Evolutionary conservation across 2,888 invertebrate species (phyloP), one percentile per base, ranked within the genome.

Genomic region (Coleophora deauratella): DNA sequence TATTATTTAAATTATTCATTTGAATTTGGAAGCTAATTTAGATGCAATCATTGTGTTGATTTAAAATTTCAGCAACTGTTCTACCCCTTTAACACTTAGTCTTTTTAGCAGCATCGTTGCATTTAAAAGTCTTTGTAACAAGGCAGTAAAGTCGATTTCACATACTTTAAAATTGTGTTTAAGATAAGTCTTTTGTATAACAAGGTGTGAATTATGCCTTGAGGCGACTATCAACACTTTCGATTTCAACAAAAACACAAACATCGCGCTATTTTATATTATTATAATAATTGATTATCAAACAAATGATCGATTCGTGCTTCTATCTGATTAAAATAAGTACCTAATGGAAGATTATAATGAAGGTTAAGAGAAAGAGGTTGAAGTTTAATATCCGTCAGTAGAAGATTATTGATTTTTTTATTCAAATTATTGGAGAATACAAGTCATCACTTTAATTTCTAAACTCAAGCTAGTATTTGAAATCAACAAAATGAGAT

Each of bases 171-270:
- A n/a, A n/a, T n/a, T n/a, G n/a, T n/a, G n/a, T n/a, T n/a, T n/a
- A 21, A 21, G 21, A 33, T 13, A 32, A 38, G 27, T 27, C 9
- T 31, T 33, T 30, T 7, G n/a, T 27, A 31, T 47, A 33, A 21
- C 12, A 35, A 60, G 53, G 72, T 67, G 69, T 66, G 59, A 68
- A 70, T 68, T 59, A 54, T 45, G 44, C 62, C 76, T 55, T 28
- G 2, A 31, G 65, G 76, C 59, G 48, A 52, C 64, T 62, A 64
- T 76, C 73, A 75, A 73, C 75, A 75, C 74, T 52, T 56, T 57
- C 49, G 52, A 42, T 59, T 47, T 54, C 39, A 48, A 52, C 49
- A 55, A 58, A 59, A 49, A 54, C 50, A 47, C 46, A 51, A 62
- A 52, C 44, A 21, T 21, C 3, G 21, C 42, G 51, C 43, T 49